Evolutionary conservation across 2,797 vertebrate genomes (phyloP), one percentile per base, ranked within the genome.

Genomic region (Enteromius unitaeniatus): DNA sequence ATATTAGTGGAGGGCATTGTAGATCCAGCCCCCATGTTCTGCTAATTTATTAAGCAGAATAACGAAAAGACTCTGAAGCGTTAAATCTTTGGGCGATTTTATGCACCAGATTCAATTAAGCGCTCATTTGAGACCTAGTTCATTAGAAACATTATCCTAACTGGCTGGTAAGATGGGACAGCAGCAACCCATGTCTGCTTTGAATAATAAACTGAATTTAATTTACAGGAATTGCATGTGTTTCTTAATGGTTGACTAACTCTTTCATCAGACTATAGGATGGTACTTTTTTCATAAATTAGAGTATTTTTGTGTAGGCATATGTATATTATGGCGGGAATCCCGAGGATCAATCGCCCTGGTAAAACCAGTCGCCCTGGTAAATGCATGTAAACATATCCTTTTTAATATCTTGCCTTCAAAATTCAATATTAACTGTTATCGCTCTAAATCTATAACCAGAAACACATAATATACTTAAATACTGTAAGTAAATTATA

Each of bases 261-360:
- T 78, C 55, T 64, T 81, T 65, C n/a, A 82, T 84, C 68, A 84
- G 74, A 81, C 64, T 34, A 65, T 37, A 84, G 49, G 47, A 49
- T 78, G 14, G 82, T 60, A 19, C 77, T 76, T 82, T 31, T 81
- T 23, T 78, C 62, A 62, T 7, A 10, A 13, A 73, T 51, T 49
- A 11, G 8, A 49, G 45, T 53, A 53, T 70, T 78, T 82, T 74
- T 72, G 28, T 87, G 72, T 37, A 67, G 21, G 11, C 31, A 5
- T 60, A 8, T 51, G 49, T 15, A 34, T 3, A 34, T 34, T 34
- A 4, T 34, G 31, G 31, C 31, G 31, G 31, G 31, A 34, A 34
- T 34, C 31, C 31, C 31, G 3, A 34, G 3, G 31, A 34, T 34
- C 31, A 34, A 34, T 34, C 3, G 31, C 31, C 31, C 31, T 34